Percentiles rank a stretch among this genome's conserved stretches.
phyloP scores from a whole-genome alignment of 2,797 vertebrate genomes.

The Picus viridis region DNA sequence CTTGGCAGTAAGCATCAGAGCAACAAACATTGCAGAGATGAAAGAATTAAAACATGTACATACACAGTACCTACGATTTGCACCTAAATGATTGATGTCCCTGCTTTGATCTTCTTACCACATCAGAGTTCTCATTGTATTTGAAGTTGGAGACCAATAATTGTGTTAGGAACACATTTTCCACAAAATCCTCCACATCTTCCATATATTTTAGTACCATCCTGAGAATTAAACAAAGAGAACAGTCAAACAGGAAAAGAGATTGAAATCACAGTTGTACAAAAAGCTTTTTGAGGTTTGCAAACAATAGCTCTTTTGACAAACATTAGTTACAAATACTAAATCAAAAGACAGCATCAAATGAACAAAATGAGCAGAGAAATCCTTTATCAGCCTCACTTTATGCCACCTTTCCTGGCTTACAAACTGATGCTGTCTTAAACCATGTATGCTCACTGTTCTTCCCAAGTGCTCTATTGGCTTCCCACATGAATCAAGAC shows the following conservation, averaged over 20 bases:
- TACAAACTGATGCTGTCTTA: neutral
- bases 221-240: slow-evolving; percentile 79
- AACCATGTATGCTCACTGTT: neutral
- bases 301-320: neutral
- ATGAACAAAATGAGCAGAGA: neutral
- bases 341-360: neutral
- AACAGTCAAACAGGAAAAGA: neutral
- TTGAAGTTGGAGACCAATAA: slow-evolving; percentile 88
- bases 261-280: neutral
- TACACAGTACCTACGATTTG: slow-evolving; percentile 55
- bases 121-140: slow-evolving; percentile 77
- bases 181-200: slow-evolving; percentile 98
- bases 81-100: neutral
- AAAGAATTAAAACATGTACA: neutral
- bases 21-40: neutral
- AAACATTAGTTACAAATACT: neutral
- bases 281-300: neutral
- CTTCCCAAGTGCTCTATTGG: neutral
- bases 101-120: neutral
- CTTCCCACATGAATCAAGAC: neutral
- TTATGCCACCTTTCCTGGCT: neutral
- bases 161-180: slow-evolving; percentile 91
- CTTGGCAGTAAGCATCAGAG: neutral
- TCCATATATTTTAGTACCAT: slow-evolving; percentile 93
- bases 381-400: accelerated